Evolutionary conservation across 2,888 invertebrate species (phyloP), one percentile per base, ranked within the genome.

Genomic region (Netelia fuscicornis): DNA sequence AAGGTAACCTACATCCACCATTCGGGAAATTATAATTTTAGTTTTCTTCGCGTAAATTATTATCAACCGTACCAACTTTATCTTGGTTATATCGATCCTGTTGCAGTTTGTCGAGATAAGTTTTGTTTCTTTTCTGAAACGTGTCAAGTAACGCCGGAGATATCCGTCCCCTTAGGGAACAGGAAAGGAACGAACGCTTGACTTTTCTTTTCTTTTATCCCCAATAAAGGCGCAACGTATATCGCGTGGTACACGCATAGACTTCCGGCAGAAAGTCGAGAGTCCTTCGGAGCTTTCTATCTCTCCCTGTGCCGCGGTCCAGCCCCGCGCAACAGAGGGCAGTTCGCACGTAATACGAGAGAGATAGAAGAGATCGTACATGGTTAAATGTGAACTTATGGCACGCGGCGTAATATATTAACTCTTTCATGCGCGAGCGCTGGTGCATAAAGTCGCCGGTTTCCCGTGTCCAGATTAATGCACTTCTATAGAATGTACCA

Each of bases 391-490:
- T 76, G 62, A 81, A 81, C 64, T 71, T 79, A 71, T 79, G 64
- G 79, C 64, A 42, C 54, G 42, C 48, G 62, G 54, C 62, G 76
- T 76, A 81, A 64, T 76, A 76, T 70, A 81, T 76, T 81, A 70
- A 71, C 70, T 81, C 75, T 62, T 76, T 68, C 70, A 71, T 71
- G 71, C 70, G 64, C 54, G 62, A 37, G 74, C 44, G 64, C 62
- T 64, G 64, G 79, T 76, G 83, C 70, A 76, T 71, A 70, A 75
- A 83, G 76, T 76, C 64, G 25, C 76, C 64, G 68, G 70, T 76
- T 81, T 76, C 70, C 54, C 58, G 70, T 62, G 65, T 56, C 83
- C 70, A 71, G 74, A 65, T 80, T 75, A 80, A 75, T 83, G 83
- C 64, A 80, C 79, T 76, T 60, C 64, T 70, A 65, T 70, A 42